Conservation (phyloP, 1,140 invertebrate genomes). For the Conopomorpha cramerella region DNA sequence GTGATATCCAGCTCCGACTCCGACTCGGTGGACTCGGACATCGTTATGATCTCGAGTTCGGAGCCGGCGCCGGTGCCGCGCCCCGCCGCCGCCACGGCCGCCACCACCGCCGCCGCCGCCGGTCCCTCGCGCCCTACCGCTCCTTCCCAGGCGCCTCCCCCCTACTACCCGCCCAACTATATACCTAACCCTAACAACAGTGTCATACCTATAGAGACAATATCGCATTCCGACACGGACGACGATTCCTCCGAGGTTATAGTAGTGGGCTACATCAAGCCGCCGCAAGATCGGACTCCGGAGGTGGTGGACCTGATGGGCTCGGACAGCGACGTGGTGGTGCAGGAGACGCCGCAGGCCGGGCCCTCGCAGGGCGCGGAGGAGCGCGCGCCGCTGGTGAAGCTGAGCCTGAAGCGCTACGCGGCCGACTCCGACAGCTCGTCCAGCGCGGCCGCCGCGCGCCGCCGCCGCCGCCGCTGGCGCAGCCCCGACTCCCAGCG, state of each 20-base stretch:
- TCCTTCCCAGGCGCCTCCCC: too few relatives aligned
- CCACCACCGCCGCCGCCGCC: too few relatives aligned
- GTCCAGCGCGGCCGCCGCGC: conserved; percentile 8
- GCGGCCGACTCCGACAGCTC: conserved; percentile 6
- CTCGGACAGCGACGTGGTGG: conserved; percentile 63
- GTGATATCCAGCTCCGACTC: conserved; percentile 46
- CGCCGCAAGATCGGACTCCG: conserved; percentile 62
- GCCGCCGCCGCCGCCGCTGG: conserved; percentile 12
- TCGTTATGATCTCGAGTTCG: conserved; percentile 35
- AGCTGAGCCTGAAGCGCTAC: conserved; percentile 25
- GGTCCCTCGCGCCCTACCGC: too few relatives aligned
- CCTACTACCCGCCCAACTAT: too few relatives aligned
- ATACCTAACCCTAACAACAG: too few relatives aligned
- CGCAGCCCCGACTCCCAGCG: conserved; percentile 13
- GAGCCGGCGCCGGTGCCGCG: conserved; percentile 27
- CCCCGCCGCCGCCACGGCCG: conserved; percentile 25
- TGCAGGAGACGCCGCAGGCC: conserved; percentile 47
- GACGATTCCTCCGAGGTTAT: conserved; percentile 48
- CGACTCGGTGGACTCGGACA: conserved; percentile 46
- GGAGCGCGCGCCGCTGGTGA: conserved; percentile 16
- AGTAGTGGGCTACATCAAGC: conserved; percentile 57
- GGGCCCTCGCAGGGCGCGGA: conserved; percentile 11
- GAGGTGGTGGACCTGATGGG: conserved; percentile 62
- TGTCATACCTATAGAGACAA: conserved; percentile 50
- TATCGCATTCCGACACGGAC: conserved; percentile 51